Percentiles rank a stretch among this genome's conserved stretches.
These are phyloP conservation scores for Festucalex cinctus DNA, from an alignment of 2,113 vertebrate species.

Conservation along the genomic window DNA sequence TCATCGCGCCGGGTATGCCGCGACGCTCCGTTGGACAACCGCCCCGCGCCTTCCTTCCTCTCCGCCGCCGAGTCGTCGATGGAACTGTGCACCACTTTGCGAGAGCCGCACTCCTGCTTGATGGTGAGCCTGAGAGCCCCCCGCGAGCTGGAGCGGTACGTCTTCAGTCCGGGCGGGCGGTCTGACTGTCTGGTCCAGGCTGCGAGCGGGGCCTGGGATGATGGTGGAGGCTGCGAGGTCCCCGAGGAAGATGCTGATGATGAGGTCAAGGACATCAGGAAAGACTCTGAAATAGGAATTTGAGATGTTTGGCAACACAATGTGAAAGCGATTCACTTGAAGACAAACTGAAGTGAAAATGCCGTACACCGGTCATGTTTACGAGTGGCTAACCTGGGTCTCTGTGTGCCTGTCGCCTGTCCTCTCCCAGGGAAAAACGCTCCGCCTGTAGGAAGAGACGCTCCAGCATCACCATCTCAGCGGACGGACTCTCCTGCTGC, in stretches of 20 bases:
- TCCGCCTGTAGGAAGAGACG: constrained; percentile 80
- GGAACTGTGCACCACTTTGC: constrained; percentile 75
- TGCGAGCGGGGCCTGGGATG: constrained; percentile 62
- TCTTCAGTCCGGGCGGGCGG: constrained; percentile 74
- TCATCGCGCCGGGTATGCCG: not conserved
- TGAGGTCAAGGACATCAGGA: constrained; percentile 55
- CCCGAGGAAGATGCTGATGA: constrained; percentile 52
- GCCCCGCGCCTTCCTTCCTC: constrained; percentile 62
- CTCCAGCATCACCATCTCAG: constrained; percentile 83
- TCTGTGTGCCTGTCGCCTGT: constrained; percentile 65
- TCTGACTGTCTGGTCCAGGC: constrained; percentile 69
- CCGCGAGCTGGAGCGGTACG: constrained; percentile 74
- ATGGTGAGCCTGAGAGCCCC: constrained; percentile 77
- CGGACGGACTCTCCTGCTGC: constrained; percentile 78
- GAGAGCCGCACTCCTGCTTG: constrained; percentile 77
- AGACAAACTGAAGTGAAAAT: too few species aligned
- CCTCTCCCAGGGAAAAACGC: constrained; percentile 68
- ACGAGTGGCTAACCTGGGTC: constrained; percentile 67
- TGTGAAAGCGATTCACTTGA: too few species aligned
- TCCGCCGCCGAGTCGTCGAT: constrained; percentile 57
- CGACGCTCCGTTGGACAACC: constrained; percentile 58
- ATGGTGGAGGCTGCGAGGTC: constrained; percentile 23
- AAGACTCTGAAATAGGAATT: constrained; percentile 61
- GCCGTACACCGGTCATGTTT: not conserved
- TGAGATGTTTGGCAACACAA: not conserved